These are phyloP conservation scores for Drosophila melanica DNA, from an alignment of 1,140 invertebrate species.

Conservation along the genomic window DNA sequence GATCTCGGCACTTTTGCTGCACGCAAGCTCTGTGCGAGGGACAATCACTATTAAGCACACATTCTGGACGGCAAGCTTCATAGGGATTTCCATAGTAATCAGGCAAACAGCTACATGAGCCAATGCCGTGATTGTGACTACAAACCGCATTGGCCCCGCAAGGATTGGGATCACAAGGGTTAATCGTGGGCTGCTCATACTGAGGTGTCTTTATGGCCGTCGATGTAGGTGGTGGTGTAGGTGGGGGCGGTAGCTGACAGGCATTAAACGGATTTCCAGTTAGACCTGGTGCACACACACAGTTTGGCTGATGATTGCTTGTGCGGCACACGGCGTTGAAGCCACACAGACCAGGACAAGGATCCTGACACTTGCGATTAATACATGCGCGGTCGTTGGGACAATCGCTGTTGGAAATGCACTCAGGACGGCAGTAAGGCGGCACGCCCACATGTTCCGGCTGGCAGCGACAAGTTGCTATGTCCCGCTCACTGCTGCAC, in stretches of 20 bases:
- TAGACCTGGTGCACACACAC: constrained; percentile 88
- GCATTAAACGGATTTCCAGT: constrained; percentile 89
- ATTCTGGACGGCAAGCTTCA: constrained; percentile 90
- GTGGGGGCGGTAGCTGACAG: constrained; percentile 85
- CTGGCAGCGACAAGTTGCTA: constrained; percentile 88
- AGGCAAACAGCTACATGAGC: constrained; percentile 89
- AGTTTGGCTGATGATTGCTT: constrained; percentile 87
- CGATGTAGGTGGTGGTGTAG: constrained; percentile 82
- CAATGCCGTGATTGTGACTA: constrained; percentile 86
- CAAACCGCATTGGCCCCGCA: constrained; percentile 87
- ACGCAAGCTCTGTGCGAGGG: constrained; percentile 88
- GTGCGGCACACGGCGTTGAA: constrained; percentile 88
- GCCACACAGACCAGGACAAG: constrained; percentile 87
- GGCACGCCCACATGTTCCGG: constrained; percentile 87
- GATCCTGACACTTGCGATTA: constrained; percentile 87
- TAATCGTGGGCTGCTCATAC: constrained; percentile 89
- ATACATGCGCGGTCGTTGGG: constrained; percentile 88
- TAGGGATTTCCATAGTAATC: constrained; percentile 91
- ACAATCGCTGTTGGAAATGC: constrained; percentile 88
- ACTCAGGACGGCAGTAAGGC: constrained; percentile 89
- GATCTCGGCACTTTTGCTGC: constrained; percentile 90
- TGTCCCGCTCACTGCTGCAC: constrained; percentile 87
- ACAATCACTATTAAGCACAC: constrained; percentile 90
- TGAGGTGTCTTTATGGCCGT: constrained; percentile 88
- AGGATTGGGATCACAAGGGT: constrained; percentile 86